Conservation (phyloP, 2,113 vertebrate genomes). For the Micromys minutus region DNA sequence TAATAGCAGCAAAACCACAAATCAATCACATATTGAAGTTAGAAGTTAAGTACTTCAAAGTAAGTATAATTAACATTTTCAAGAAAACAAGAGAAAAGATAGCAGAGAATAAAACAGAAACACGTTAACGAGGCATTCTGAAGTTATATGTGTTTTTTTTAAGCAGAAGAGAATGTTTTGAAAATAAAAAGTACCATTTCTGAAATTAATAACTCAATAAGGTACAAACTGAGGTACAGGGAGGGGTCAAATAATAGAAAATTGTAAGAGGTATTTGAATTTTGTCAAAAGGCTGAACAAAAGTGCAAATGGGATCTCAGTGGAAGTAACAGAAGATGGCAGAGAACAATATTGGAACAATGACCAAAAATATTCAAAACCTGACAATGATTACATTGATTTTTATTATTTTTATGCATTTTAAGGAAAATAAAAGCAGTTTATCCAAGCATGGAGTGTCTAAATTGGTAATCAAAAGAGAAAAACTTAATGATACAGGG, state of each 20-base stretch:
- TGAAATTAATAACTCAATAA: conserved; percentile 28
- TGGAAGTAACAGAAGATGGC: neutral
- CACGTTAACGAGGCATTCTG: neutral
- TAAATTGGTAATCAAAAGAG: conserved; percentile 38
- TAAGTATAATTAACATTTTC: conserved; percentile 16
- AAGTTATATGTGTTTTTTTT: neutral
- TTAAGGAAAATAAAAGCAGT: neutral
- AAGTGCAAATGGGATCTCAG: neutral
- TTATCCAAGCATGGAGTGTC: neutral
- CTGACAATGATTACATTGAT: neutral
- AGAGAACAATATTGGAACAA: neutral
- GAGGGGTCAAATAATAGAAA: neutral
- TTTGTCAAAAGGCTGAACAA: neutral
- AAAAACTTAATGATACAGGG: neutral
- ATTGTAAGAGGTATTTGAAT: neutral
- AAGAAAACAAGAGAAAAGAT: neutral
- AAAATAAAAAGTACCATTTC: conserved; percentile 17
- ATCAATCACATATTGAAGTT: neutral
- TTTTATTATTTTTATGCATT: conserved; percentile 22
- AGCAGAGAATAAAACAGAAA: conserved; percentile 17
- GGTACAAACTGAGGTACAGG: neutral
- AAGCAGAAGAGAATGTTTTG: neutral
- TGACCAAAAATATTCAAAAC: conserved; percentile 18
- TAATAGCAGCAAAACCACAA: neutral
- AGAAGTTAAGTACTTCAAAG: neutral